phyloP scores from a whole-genome alignment of 53 echinoderm and acorn worm genomes.

The Astropecten irregularis region DNA sequence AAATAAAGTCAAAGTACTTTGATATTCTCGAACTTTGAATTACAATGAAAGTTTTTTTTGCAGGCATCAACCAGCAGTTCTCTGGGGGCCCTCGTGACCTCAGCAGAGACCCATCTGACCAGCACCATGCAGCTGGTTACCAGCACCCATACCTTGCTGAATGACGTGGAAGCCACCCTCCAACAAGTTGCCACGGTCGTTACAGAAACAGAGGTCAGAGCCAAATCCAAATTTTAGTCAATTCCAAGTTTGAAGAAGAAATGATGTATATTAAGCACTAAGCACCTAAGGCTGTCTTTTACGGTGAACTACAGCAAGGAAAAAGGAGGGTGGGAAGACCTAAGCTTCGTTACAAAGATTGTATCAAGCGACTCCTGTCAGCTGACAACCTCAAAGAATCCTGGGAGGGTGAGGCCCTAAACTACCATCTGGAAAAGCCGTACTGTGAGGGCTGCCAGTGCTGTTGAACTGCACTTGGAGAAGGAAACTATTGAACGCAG shows the following conservation, averaged over 20 bases:
- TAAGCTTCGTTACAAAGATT: background rate
- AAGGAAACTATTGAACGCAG: no score
- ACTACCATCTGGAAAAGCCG: no score
- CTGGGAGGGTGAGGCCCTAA: background rate
- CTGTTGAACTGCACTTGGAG: no score
- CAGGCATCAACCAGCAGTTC: constrained; percentile 2
- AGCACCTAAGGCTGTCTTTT: background rate
- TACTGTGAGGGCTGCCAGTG: no score
- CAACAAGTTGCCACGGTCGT: constrained; percentile 37
- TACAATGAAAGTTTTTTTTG: background rate
- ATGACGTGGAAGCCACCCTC: constrained; percentile 48
- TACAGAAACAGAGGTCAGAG: constrained; percentile 54
- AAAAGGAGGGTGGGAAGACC: background rate
- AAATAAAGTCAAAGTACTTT: no score
- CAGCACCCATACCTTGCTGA: constrained; percentile 40
- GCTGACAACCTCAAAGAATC: background rate
- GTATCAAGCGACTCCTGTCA: background rate
- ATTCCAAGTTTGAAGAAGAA: background rate
- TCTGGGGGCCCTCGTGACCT: constrained; percentile 8
- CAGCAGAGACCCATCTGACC: constrained; percentile 50
- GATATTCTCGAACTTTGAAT: no score
- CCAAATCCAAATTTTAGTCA: no score
- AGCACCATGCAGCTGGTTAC: constrained; percentile 24
- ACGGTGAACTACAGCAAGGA: background rate
- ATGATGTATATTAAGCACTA: background rate